Conservation (phyloP, 2,797 vertebrate genomes). For the Smutsia gigantea region DNA sequence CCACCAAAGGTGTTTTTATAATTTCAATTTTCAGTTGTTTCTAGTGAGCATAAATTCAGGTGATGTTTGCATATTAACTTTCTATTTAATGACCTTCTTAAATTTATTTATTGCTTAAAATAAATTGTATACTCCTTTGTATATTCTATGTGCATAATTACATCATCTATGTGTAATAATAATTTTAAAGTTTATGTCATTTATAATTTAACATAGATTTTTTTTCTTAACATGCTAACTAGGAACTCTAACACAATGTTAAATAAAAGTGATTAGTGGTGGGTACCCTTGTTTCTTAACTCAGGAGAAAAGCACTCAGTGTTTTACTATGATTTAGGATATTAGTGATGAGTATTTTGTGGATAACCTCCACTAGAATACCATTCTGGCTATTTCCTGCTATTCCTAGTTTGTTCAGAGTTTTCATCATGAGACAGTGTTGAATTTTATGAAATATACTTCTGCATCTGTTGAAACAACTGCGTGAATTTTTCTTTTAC, state of each 20-base stretch:
- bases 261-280: not conserved
- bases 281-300: not conserved
- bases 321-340: not conserved
- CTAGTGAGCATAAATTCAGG: not conserved
- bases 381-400: not conserved
- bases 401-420: not conserved
- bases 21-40: not conserved
- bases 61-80: not conserved
- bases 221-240: not conserved
- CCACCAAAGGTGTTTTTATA: not conserved
- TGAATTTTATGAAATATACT: not conserved
- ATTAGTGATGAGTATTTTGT: not conserved
- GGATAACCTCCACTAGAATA: not conserved
- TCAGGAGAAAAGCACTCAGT: not conserved
- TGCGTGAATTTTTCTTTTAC: not conserved
- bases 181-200: not conserved
- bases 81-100: not conserved
- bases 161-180: not conserved
- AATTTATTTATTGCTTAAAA: not conserved
- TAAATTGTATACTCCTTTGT: not conserved
- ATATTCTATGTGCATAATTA: not conserved
- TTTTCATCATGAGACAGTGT: not conserved
- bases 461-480: not conserved
- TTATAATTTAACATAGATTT: not conserved
- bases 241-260: not conserved